Evolutionary conservation across 2,888 invertebrate species (phyloP).

Genomic region (Cephonodes hylas): DNA sequence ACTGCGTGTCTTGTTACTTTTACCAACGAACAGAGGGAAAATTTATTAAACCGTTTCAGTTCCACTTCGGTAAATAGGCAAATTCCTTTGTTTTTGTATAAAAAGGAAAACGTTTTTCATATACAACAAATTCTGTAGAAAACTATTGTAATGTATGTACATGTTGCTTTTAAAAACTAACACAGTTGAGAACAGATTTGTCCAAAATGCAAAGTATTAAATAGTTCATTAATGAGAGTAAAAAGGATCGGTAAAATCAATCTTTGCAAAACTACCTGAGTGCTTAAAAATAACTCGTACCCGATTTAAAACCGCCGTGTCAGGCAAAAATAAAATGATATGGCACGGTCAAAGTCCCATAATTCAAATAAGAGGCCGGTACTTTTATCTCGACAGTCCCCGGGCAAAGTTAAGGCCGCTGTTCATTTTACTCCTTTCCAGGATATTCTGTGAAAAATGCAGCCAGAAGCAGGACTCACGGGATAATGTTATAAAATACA

Average conservation of each 20-base stretch:
- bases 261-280: neutral
- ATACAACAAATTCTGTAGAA: neutral
- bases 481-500: slow-evolving; percentile 54
- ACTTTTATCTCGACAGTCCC: slow-evolving; percentile 55
- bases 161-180: neutral
- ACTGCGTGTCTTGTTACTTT: slow-evolving; percentile 66
- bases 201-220: neutral
- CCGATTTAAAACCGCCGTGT: slow-evolving; percentile 23
- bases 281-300: slow-evolving; percentile 12
- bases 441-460: slow-evolving; percentile 52
- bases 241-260: neutral
- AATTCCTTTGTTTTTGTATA: slow-evolving; percentile 13
- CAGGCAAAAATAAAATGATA: slow-evolving; percentile 32
- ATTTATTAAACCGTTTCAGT: slow-evolving; percentile 52
- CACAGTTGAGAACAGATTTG: no score
- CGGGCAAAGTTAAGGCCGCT: slow-evolving; percentile 45
- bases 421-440: slow-evolving; percentile 53
- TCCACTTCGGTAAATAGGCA: slow-evolving; percentile 40
- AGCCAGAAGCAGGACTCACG: slow-evolving; percentile 36
- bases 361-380: slow-evolving; percentile 54
- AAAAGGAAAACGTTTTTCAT: neutral
- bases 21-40: slow-evolving; percentile 43
- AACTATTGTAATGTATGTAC: neutral
- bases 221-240: neutral
- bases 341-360: slow-evolving; percentile 42